phyloP scores from a whole-genome alignment of 2,797 vertebrate species.

The Acridotheres tristis region DNA sequence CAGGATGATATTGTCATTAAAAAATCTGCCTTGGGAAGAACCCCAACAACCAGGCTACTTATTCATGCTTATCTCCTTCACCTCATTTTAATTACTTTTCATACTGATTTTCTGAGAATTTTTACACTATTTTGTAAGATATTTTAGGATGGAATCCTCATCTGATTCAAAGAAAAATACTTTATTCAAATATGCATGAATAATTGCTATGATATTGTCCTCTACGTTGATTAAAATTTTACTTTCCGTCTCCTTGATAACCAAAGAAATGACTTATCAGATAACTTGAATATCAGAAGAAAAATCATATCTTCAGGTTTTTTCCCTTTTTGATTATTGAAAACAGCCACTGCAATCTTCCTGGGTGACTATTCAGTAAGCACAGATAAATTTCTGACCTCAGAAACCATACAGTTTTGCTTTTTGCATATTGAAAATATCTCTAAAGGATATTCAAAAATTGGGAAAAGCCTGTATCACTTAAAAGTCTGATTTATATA shows the following conservation, averaged over 20 bases:
- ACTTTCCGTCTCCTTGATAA: background rate
- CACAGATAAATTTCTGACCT: background rate
- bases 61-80: background rate
- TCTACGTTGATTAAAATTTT: background rate
- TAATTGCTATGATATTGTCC: background rate
- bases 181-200: background rate
- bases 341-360: background rate
- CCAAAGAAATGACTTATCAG: background rate
- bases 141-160: background rate
- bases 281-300: background rate
- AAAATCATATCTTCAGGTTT: background rate
- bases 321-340: background rate
- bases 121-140: background rate
- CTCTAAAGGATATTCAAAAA: background rate
- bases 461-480: background rate
- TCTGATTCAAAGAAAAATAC: background rate
- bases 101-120: background rate
- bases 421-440: background rate
- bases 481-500: conserved; percentile 10
- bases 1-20: background rate
- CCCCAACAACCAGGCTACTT: background rate
- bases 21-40: background rate
- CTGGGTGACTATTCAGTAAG: background rate
- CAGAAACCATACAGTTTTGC: background rate
- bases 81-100: background rate